Conservation (phyloP, 2,113 vertebrate species). For the Brevimyrus niger region DNA sequence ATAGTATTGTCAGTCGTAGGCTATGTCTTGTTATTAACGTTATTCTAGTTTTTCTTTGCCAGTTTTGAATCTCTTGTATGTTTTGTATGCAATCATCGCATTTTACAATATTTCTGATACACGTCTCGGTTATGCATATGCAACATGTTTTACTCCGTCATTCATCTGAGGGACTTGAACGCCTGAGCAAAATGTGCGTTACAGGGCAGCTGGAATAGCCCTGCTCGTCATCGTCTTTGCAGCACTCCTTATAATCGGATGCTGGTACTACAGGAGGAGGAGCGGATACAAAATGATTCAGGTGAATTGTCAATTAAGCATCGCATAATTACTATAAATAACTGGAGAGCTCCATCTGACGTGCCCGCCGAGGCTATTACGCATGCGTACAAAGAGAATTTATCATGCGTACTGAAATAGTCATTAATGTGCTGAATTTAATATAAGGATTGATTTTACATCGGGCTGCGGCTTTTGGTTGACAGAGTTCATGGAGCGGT, state of each 20-base stretch:
- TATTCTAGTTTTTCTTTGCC: background rate
- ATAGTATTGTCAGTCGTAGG: background rate
- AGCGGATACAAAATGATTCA: slow-evolving; percentile 76
- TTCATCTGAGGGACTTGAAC: background rate
- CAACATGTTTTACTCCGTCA: background rate
- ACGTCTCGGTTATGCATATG: background rate
- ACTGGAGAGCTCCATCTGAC: background rate
- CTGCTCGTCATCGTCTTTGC: slow-evolving; percentile 75
- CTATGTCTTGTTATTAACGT: background rate
- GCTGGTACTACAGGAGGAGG: slow-evolving; percentile 82
- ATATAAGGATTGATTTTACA: background rate
- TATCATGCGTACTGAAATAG: background rate
- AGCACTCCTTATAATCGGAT: slow-evolving; percentile 72
- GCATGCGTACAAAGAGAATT: background rate
- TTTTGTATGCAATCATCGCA: background rate
- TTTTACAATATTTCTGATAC: background rate
- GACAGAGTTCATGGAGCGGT: slow-evolving; percentile 37
- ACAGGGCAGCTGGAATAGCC: slow-evolving; percentile 78
- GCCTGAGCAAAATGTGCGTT: slow-evolving; percentile 22
- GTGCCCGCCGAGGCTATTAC: background rate
- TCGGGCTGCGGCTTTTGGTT: background rate
- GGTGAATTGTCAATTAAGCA: slow-evolving; percentile 53
- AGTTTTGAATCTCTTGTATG: background rate
- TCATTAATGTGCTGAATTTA: background rate
- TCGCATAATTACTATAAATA: background rate